phyloP scores from a whole-genome alignment of 1,140 invertebrate species.

The Ceratina japonica region DNA sequence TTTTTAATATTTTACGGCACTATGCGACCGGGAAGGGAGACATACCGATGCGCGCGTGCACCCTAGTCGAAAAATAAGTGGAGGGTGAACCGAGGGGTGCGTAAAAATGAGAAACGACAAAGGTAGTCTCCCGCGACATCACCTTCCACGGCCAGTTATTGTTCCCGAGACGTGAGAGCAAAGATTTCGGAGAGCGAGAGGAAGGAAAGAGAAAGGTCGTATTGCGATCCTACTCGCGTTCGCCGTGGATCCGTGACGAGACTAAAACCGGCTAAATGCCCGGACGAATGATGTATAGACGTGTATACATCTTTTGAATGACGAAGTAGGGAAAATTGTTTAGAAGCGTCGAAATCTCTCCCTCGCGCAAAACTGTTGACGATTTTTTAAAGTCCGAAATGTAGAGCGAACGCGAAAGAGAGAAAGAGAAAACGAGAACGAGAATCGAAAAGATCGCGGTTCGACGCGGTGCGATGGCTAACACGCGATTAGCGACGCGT shows the following conservation, averaged over 20 bases:
- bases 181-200: constrained; percentile 43
- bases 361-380: no score
- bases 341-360: no score
- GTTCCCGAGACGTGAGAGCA: constrained; percentile 45
- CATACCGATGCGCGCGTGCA: not conserved
- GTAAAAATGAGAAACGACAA: constrained; percentile 64
- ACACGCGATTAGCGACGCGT: constrained; percentile 45
- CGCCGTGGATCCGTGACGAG: constrained; percentile 13
- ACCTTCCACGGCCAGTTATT: constrained; percentile 52
- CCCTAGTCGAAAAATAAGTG: constrained; percentile 8
- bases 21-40: not conserved
- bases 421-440: not conserved
- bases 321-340: no score
- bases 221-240: no score
- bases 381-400: no score
- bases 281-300: no score
- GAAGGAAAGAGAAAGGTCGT: constrained; percentile 7
- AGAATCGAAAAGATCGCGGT: constrained; percentile 41
- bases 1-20: no score
- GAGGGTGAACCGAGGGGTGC: constrained; percentile 27
- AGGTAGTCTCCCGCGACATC: constrained; percentile 19
- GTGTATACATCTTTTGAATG: no score
- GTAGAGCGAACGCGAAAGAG: not conserved
- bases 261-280: constrained; percentile 33
- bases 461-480: constrained; percentile 27